Conservation (phyloP, 1,140 invertebrate species). For the Lepidostoma basale region DNA sequence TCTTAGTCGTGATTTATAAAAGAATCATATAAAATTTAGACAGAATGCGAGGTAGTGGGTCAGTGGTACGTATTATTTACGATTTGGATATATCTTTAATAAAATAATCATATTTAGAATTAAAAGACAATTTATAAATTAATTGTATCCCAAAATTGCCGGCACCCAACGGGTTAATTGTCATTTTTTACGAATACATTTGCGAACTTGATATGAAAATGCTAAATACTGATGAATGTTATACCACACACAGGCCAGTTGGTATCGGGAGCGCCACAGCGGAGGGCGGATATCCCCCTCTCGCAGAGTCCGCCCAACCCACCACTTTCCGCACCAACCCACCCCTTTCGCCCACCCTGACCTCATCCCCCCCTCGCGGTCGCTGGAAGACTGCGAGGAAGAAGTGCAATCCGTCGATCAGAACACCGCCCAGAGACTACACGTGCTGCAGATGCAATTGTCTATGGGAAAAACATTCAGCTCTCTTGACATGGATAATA, state of each 20-base stretch:
- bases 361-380: constrained; percentile 48
- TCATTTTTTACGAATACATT: too few relatives aligned
- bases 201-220: neutral
- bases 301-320: constrained; percentile 41
- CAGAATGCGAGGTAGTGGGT: too few relatives aligned
- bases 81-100: too few relatives aligned
- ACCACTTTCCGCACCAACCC: constrained; percentile 42
- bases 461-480: constrained; percentile 53
- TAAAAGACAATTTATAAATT: too few relatives aligned
- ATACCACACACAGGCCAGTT: constrained; percentile 52
- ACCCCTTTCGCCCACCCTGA: constrained; percentile 47
- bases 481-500: constrained; percentile 51
- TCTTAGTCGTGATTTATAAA: too few relatives aligned
- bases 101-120: too few relatives aligned
- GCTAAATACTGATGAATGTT: neutral
- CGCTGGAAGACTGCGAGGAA: constrained; percentile 43
- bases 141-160: too few relatives aligned
- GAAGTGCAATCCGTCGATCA: constrained; percentile 47
- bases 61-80: too few relatives aligned
- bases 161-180: too few relatives aligned
- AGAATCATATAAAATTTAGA: too few relatives aligned
- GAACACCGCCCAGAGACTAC: constrained; percentile 49
- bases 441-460: constrained; percentile 56
- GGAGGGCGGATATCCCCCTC: constrained; percentile 52
- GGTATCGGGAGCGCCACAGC: constrained; percentile 55